Evolutionary conservation across 2,797 vertebrate genomes (phyloP).

Genomic region (Sparus aurata): DNA sequence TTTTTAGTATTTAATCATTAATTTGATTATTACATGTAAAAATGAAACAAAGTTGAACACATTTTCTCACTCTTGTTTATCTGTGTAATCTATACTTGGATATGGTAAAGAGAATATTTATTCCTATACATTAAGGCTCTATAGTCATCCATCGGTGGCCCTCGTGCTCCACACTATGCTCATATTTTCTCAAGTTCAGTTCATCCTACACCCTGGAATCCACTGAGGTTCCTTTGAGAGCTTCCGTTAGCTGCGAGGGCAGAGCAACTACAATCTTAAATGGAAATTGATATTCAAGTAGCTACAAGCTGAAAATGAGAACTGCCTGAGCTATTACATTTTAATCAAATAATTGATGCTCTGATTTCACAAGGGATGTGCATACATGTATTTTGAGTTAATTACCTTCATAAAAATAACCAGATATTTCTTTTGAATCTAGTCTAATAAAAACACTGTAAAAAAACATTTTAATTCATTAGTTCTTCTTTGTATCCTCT

Average conservation of each 20-base stretch:
- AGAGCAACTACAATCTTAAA: slow-evolving; percentile 21
- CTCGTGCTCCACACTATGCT: background rate
- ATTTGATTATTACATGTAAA: slow-evolving; percentile 2
- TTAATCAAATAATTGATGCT: slow-evolving; percentile 14
- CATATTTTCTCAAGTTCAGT: slow-evolving; percentile 16
- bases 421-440: background rate
- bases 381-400: background rate
- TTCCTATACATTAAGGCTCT: background rate
- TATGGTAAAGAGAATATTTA: background rate
- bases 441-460: background rate
- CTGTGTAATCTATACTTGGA: background rate
- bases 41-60: background rate
- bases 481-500: background rate
- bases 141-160: background rate
- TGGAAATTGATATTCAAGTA: slow-evolving; percentile 51
- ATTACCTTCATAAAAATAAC: background rate
- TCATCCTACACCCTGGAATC: slow-evolving; percentile 19
- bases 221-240: slow-evolving; percentile 22
- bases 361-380: slow-evolving; percentile 16
- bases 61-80: background rate
- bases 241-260: slow-evolving; percentile 27
- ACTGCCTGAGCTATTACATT: slow-evolving; percentile 28
- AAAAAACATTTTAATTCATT: background rate
- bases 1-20: slow-evolving; percentile 3
- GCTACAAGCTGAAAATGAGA: slow-evolving; percentile 29